Evolutionary conservation across 1,140 invertebrate species (phyloP).

Genomic region (Drosophila ogumai): DNA sequence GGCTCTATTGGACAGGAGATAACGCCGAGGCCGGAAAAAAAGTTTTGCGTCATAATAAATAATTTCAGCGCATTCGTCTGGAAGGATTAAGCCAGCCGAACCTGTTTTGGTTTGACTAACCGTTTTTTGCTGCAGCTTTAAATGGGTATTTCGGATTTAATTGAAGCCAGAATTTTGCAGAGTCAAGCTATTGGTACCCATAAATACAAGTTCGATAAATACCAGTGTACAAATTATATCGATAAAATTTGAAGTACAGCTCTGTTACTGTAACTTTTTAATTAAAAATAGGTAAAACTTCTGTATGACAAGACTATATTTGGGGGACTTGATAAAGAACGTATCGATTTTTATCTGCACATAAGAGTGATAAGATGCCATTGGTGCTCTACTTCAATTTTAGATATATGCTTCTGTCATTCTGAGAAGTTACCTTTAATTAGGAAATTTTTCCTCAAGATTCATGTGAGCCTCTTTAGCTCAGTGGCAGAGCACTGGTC

Average conservation of each 20-base stretch:
- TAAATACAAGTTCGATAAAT: neutral
- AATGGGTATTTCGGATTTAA: neutral
- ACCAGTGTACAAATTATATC: neutral
- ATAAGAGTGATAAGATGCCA: constrained; percentile 5
- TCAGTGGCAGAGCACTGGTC: constrained; percentile 97
- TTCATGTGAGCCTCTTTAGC: constrained; percentile 90
- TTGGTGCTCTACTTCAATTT: neutral
- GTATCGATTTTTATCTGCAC: constrained; percentile 8
- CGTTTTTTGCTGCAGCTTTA: constrained; percentile 1
- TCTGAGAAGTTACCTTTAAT: constrained; percentile 1
- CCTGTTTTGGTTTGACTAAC: constrained; percentile 35
- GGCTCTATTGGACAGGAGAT: constrained; percentile 47
- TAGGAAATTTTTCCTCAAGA: neutral
- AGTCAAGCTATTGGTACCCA: neutral
- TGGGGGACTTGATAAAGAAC: constrained; percentile 3
- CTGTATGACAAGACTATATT: neutral
- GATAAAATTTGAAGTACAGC: neutral
- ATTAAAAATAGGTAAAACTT: neutral
- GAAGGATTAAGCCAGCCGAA: constrained; percentile 69
- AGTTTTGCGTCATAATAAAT: constrained; percentile 83
- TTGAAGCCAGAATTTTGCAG: neutral
- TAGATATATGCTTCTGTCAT: neutral
- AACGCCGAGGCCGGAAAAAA: constrained; percentile 59
- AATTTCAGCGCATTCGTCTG: constrained; percentile 80
- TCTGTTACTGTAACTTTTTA: neutral